These are phyloP conservation scores for Copidosoma aretas DNA, from an alignment of 2,888 invertebrate species.

Conservation along the genomic window DNA sequence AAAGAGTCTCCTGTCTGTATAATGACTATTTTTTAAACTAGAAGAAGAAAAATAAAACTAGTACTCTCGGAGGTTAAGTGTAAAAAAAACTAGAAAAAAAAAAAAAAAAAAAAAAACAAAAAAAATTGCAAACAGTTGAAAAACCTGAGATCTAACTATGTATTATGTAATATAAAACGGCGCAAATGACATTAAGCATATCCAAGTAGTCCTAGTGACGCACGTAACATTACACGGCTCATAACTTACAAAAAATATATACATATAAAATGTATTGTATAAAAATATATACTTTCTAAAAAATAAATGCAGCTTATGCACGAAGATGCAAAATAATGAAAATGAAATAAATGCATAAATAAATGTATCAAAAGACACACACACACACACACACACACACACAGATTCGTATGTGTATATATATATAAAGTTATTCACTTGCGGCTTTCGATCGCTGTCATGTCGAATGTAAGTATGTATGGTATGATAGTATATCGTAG, in stretches of 20 bases:
- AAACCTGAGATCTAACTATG: constrained; percentile 23
- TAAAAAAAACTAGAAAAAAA: no score
- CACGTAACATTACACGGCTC: constrained; percentile 27
- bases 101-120: no score
- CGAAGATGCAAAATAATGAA: constrained; percentile 52
- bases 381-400: no score
- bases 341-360: not conserved
- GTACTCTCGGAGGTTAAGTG: no score
- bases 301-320: constrained; percentile 48
- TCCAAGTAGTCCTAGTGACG: constrained; percentile 39
- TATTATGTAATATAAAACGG: no score
- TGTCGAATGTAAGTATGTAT: constrained; percentile 17
- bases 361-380: no score
- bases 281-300: constrained; percentile 2
- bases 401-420: not conserved
- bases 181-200: constrained; percentile 37
- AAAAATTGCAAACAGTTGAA: no score
- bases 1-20: no score
- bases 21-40: no score
- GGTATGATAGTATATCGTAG: not conserved
- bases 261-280: no score
- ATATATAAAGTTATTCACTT: not conserved
- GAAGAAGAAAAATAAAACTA: no score
- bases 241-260: no score
- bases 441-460: constrained; percentile 24